Percentiles rank a stretch among this genome's conserved stretches.
These are phyloP conservation scores for Cryptophagus acutangulus DNA, from an alignment of 2,888 invertebrate genomes.

Conservation along the genomic window DNA sequence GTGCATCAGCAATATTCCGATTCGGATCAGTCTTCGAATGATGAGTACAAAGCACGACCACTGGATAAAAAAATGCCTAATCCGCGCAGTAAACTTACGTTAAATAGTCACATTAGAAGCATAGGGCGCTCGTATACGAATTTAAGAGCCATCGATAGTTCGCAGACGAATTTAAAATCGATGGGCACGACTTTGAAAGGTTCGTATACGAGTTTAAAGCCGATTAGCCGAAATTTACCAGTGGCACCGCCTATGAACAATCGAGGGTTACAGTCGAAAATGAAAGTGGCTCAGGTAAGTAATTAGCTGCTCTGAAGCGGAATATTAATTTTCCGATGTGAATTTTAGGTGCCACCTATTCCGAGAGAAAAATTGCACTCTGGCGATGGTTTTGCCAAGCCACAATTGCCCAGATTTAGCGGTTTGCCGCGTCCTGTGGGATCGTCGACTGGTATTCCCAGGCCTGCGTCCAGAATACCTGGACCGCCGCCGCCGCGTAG, in stretches of 20 bases:
- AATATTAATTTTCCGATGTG: not conserved
- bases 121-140: conserved; percentile 27
- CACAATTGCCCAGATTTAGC: conserved; percentile 34
- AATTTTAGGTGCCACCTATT: conserved; percentile 20
- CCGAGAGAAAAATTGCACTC: conserved; percentile 6
- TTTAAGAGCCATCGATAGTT: conserved; percentile 17
- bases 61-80: too few species aligned
- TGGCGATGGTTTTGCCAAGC: conserved; percentile 26
- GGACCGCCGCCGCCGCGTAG: conserved; percentile 38
- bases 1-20: conserved; percentile 37
- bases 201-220: conserved; percentile 42
- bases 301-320: not conserved
- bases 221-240: conserved; percentile 38
- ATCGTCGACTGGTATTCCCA: conserved; percentile 40
- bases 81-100: conserved; percentile 30
- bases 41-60: conserved; percentile 38
- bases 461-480: conserved; percentile 43
- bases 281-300: not conserved
- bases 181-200: conserved; percentile 38
- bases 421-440: conserved; percentile 43
- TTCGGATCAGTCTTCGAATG: conserved; percentile 41
- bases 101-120: conserved; percentile 22
- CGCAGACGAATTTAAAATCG: conserved; percentile 36
- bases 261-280: conserved; percentile 4
- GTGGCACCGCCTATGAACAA: conserved; percentile 32